phyloP scores from a whole-genome alignment of 2,797 vertebrate genomes.

The Periophthalmus magnuspinnatus region DNA sequence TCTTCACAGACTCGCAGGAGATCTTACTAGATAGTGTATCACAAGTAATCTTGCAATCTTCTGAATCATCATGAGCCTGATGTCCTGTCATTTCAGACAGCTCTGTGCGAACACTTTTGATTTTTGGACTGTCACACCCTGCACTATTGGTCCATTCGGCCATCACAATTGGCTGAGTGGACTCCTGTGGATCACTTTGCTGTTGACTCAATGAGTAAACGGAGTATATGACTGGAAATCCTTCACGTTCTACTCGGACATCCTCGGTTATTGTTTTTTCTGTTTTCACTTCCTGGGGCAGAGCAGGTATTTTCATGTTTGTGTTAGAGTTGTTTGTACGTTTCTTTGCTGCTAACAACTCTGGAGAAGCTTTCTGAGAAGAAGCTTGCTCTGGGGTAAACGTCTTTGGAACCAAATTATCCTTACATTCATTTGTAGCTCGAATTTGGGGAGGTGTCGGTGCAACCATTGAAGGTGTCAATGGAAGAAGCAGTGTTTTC shows the following conservation, averaged over 20 bases:
- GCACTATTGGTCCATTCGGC: conserved; percentile 31
- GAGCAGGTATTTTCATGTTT: conserved; percentile 31
- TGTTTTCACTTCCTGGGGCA: conserved; percentile 30
- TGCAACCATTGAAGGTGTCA: conserved; percentile 21
- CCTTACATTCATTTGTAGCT: conserved; percentile 27
- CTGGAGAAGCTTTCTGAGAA: conserved; percentile 17
- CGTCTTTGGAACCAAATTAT: conserved; percentile 13
- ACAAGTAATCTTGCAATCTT: conserved; percentile 2
- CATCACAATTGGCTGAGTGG: conserved; percentile 66
- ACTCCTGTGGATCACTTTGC: conserved; percentile 46
- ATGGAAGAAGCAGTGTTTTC: conserved; percentile 27
- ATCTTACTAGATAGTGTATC: neutral
- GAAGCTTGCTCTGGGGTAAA: conserved; percentile 19
- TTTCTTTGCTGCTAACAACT: conserved; percentile 11
- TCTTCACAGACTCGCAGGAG: conserved; percentile 38
- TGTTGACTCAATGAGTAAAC: conserved; percentile 89
- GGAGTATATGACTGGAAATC: conserved; percentile 91
- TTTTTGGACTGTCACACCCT: conserved; percentile 22
- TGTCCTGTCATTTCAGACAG: conserved; percentile 2
- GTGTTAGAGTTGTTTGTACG: conserved; percentile 11
- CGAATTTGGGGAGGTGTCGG: conserved; percentile 20
- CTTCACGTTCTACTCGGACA: conserved; percentile 44
- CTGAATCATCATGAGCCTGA: conserved; percentile 10
- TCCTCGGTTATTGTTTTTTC: conserved; percentile 17
- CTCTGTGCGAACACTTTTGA: conserved; percentile 7